These are phyloP conservation scores for Sarcophaga caerulescens DNA, from an alignment of 2,888 invertebrate genomes.

Conservation along the genomic window DNA sequence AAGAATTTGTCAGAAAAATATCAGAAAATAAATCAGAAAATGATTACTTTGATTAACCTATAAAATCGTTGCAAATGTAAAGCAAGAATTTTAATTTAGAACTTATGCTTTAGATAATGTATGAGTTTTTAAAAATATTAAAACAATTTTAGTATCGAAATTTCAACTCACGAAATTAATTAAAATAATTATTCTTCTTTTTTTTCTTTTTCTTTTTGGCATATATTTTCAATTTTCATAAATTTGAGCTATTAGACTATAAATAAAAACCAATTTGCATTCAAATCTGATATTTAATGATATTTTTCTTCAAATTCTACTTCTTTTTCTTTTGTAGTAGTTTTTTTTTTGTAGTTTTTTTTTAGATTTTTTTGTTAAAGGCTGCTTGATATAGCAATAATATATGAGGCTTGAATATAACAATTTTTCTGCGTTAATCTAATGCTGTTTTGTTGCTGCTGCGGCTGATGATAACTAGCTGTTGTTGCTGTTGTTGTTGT, in stretches of 20 bases:
- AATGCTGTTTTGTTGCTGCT: slow-evolving; percentile 53
- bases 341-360: slow-evolving; percentile 42
- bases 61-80: not conserved
- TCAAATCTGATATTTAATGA: not conserved
- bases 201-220: too few species aligned
- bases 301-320: slow-evolving; percentile 21
- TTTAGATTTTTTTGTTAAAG: slow-evolving; percentile 41
- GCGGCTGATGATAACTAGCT: slow-evolving; percentile 48
- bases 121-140: too few species aligned
- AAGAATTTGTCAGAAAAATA: slow-evolving; percentile 48
- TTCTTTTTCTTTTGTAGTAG: slow-evolving; percentile 50
- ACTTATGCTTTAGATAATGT: too few species aligned
- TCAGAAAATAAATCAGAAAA: slow-evolving; percentile 15
- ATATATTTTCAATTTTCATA: too few species aligned
- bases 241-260: too few species aligned
- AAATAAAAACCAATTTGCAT: not conserved
- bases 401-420: slow-evolving; percentile 65
- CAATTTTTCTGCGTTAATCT: slow-evolving; percentile 60
- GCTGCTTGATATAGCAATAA: slow-evolving; percentile 62
- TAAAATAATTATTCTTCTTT: too few species aligned
- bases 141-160: too few species aligned
- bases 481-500: slow-evolving; percentile 61
- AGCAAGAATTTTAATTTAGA: not conserved
- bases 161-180: too few species aligned
- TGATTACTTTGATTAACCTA: not conserved